Conservation (phyloP, 2,113 vertebrate species). For the Pycnonotus jocosus region DNA sequence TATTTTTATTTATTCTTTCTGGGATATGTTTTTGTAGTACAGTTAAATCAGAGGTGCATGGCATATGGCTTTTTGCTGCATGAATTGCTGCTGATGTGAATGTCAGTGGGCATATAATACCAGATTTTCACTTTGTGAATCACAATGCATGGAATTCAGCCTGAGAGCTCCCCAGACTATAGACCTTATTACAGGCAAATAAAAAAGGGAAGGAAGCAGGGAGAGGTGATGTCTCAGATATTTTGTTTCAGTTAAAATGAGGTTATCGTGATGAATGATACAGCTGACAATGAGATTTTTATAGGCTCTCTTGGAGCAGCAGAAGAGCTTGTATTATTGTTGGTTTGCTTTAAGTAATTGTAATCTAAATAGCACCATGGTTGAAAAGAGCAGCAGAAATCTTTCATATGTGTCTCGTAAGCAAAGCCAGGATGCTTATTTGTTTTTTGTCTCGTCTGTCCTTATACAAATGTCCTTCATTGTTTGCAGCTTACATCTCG, state of each 20-base stretch:
- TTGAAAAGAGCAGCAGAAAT: conserved; percentile 18
- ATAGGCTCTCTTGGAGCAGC: background rate
- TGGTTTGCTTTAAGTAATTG: conserved; percentile 9
- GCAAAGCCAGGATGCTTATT: background rate
- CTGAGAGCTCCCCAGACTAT: conserved; percentile 46
- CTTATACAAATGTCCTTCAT: background rate
- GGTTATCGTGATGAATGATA: conserved; percentile 34
- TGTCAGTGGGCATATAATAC: conserved; percentile 69
- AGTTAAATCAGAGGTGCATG: conserved; percentile 50
- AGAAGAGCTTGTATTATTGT: conserved; percentile 11
- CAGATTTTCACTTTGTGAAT: conserved; percentile 68
- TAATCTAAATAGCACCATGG: background rate
- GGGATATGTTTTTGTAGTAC: conserved; percentile 20
- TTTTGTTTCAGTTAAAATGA: conserved; percentile 13
- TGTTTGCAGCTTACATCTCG: background rate
- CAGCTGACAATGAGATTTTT: conserved; percentile 51
- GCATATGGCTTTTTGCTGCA: conserved; percentile 74
- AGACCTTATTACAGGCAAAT: conserved; percentile 40
- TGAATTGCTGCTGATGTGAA: conserved; percentile 72
- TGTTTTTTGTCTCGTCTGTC: background rate
- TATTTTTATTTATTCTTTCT: conserved; percentile 46
- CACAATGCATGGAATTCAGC: conserved; percentile 60
- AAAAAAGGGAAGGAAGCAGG: background rate
- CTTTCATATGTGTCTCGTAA: background rate
- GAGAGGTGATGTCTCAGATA: background rate